These are phyloP conservation scores for Trigoniulus corallinus DNA, from an alignment of 1,140 invertebrate species.

Conservation along the genomic window DNA sequence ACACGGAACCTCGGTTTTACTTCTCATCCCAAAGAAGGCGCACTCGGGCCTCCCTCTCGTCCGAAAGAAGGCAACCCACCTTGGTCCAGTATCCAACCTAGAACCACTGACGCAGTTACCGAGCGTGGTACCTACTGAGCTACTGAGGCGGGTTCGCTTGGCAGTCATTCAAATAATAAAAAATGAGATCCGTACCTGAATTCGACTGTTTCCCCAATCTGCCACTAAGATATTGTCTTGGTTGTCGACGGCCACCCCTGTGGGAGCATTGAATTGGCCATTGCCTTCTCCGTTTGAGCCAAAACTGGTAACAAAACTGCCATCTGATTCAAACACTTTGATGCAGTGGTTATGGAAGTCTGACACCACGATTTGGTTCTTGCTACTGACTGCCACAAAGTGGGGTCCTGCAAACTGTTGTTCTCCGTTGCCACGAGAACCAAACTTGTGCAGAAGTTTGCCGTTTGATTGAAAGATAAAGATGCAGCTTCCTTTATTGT, in stretches of 20 bases:
- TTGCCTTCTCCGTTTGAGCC: constrained; percentile 36
- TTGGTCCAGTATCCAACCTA: no score
- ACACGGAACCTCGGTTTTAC: no score
- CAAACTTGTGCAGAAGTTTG: constrained; percentile 26
- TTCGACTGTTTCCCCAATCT: constrained; percentile 40
- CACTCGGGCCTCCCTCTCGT: no score
- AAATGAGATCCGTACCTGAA: constrained; percentile 33
- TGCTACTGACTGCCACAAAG: constrained; percentile 35
- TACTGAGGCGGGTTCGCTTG: no score
- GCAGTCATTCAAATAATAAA: no score
- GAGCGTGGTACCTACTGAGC: no score
- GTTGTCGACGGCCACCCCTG: constrained; percentile 34
- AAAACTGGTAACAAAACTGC: constrained; percentile 34
- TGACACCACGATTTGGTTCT: constrained; percentile 34
- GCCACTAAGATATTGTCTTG: constrained; percentile 38
- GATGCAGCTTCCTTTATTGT: constrained; percentile 38
- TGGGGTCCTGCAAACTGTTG: constrained; percentile 40
- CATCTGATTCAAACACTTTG: constrained; percentile 35
- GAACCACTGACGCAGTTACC: no score
- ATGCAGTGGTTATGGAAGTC: constrained; percentile 42
- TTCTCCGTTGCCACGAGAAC: constrained; percentile 23
- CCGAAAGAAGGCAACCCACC: no score
- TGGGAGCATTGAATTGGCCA: constrained; percentile 41
- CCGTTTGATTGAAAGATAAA: constrained; percentile 36
- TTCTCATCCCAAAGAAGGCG: no score